Conservation (phyloP, 2,113 vertebrate genomes). For the Cyanoderma ruficeps region DNA sequence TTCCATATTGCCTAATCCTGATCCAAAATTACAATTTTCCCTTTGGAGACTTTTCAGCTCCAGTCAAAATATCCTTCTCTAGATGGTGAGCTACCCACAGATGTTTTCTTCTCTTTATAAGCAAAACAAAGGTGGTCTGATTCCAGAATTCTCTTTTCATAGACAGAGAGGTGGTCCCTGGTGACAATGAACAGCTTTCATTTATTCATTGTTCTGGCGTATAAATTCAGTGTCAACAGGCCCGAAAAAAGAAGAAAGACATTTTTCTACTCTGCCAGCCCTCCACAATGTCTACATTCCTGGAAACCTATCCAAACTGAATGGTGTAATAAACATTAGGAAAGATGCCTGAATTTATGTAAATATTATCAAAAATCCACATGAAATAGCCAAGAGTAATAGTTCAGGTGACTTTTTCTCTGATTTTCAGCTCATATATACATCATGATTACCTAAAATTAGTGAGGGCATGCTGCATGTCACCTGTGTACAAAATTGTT, state of each 20-base stretch:
- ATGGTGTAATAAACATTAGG: not conserved
- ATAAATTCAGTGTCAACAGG: not conserved
- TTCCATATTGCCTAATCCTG: not conserved
- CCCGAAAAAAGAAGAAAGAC: fast-evolving
- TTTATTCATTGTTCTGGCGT: not conserved
- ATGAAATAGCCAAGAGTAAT: not conserved
- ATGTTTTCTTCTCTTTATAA: not conserved
- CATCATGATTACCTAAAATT: not conserved
- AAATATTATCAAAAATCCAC: not conserved
- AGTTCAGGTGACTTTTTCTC: not conserved
- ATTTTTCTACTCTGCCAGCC: not conserved
- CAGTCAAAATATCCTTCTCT: not conserved
- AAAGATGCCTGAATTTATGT: not conserved
- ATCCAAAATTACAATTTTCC: not conserved
- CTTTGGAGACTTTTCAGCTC: not conserved
- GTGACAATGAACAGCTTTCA: not conserved
- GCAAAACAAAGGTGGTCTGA: not conserved
- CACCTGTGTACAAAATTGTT: not conserved
- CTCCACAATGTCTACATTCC: not conserved
- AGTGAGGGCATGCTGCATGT: not conserved
- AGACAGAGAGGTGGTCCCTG: not conserved
- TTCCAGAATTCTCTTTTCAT: not conserved
- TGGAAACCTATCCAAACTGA: not conserved
- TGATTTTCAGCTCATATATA: not conserved
- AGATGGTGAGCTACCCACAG: not conserved